Evolutionary conservation across 2,888 invertebrate genomes (phyloP).

Genomic region (Gymnoscelis rufifasciata): DNA sequence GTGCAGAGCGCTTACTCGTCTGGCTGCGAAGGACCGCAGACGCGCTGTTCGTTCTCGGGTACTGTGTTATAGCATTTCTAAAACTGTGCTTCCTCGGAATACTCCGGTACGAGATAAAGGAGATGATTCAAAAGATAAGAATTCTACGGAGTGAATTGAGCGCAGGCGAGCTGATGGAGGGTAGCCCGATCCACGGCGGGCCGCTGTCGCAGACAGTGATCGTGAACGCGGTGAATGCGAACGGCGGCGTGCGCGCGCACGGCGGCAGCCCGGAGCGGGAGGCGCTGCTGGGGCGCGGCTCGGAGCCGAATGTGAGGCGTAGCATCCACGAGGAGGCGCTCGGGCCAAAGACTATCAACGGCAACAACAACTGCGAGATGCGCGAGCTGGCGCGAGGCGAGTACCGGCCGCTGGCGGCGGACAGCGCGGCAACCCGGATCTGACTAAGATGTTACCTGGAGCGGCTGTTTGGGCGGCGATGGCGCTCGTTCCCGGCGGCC

Average conservation of each 20-base stretch:
- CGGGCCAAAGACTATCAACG: conserved; percentile 83
- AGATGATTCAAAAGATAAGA: conserved; percentile 95
- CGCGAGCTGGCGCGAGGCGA: conserved; percentile 82
- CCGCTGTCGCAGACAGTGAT: conserved; percentile 70
- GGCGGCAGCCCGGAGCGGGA: conserved; percentile 77
- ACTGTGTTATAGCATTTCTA: conserved; percentile 92
- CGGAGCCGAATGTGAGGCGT: conserved; percentile 67
- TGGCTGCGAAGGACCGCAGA: conserved; percentile 90
- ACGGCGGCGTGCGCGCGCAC: conserved; percentile 80
- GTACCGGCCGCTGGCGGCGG: conserved; percentile 73
- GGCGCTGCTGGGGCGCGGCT: conserved; percentile 72
- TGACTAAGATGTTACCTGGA: conserved; percentile 88
- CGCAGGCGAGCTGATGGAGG: conserved; percentile 68
- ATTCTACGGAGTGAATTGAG: conserved; percentile 85
- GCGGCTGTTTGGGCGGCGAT: conserved; percentile 82
- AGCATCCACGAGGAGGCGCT: conserved; percentile 66
- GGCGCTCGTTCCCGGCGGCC: conserved; percentile 72
- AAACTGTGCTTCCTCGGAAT: conserved; percentile 94
- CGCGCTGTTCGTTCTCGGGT: conserved; percentile 88
- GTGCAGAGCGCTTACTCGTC: conserved; percentile 84
- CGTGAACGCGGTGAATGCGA: conserved; percentile 76
- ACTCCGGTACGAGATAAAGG: conserved; percentile 90
- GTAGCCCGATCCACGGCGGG: conserved; percentile 70
- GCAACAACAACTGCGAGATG: conserved; percentile 89
- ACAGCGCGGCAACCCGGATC: conserved; percentile 80